These are phyloP conservation scores for Tapirus indicus DNA, from an alignment of 2,797 vertebrate species.

Conservation along the genomic window DNA sequence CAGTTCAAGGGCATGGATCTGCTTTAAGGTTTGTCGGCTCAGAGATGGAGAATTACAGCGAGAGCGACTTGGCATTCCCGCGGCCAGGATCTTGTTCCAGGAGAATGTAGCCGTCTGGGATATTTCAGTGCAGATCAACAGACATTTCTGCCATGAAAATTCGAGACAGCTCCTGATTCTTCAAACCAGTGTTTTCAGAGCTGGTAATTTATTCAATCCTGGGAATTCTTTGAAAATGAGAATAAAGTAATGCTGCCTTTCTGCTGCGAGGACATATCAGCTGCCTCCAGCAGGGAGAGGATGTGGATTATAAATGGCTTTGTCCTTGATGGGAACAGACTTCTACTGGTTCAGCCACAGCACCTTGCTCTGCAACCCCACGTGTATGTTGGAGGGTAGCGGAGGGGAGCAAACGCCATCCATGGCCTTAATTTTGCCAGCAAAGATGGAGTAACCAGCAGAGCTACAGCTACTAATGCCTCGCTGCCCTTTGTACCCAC, in stretches of 20 bases:
- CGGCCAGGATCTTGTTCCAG: background rate
- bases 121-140: background rate
- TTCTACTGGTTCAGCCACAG: fast-evolving
- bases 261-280: background rate
- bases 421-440: background rate
- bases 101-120: background rate
- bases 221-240: background rate
- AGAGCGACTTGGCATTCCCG: background rate
- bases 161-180: background rate
- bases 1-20: background rate
- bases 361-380: fast-evolving
- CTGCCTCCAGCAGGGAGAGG: background rate
- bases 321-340: background rate
- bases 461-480: background rate
- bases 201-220: background rate
- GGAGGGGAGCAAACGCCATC: fast-evolving
- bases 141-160: background rate
- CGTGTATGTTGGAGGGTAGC: fast-evolving
- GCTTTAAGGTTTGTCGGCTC: background rate
- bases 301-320: background rate
- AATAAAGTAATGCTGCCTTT: background rate
- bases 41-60: background rate
- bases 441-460: background rate
- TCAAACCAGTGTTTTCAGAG: background rate
- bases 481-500: fast-evolving